Evolutionary conservation across 1,140 invertebrate genomes (phyloP), one percentile per base, ranked within the genome.

Genomic region (Drosophila setifemur): DNA sequence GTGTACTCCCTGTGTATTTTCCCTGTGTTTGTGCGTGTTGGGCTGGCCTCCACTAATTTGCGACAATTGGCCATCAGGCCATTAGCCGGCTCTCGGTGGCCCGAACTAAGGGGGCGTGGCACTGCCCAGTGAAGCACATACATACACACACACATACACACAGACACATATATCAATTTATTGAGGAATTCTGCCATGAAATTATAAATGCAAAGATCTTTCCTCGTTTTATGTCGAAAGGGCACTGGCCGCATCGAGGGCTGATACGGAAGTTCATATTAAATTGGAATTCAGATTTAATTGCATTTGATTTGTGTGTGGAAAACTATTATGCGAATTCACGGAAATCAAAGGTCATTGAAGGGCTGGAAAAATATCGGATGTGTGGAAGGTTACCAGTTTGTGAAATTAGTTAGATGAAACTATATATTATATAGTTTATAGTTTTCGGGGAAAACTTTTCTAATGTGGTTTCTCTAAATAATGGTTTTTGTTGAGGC

Each of bases 41-140:
- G 67, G 35, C 66, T 69, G 67, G 67, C 67, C 68, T 72, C 67
- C 68, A 85, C 79, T 79, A 83, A 83, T 85, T 83, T 85, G 78
- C 78, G 79, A 83, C 79, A 83, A 83, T 83, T 83, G 79, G 70
- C 60, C 73, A n/a, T n/a, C n/a, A 66, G 54, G 61, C 58, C 79
- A 74, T 83, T 85, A 85, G 64, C 64, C 70, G 11, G 53, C 49
- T 55, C 54, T 53, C 43, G 39, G 39, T 70, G 42, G 71, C 18
- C 60, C 54, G 47, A n/a, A n/a, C 39, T 19, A 67, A 14, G 74
- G 58, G 57, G 79, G 79, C 74, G 78, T 85, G 74, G 37, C 52
- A 14, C 9, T 21, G 12, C 40, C 33, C 31, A 35, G 31, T 6
- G 31, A 35, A 35, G 11, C 31, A 14, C 11, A 35, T 12, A 35